A percentile compares a stretch with the other conserved stretches of the same genome.
Evolutionary conservation across 2,113 vertebrate species (phyloP).

Genomic region (Colinus virginianus): DNA sequence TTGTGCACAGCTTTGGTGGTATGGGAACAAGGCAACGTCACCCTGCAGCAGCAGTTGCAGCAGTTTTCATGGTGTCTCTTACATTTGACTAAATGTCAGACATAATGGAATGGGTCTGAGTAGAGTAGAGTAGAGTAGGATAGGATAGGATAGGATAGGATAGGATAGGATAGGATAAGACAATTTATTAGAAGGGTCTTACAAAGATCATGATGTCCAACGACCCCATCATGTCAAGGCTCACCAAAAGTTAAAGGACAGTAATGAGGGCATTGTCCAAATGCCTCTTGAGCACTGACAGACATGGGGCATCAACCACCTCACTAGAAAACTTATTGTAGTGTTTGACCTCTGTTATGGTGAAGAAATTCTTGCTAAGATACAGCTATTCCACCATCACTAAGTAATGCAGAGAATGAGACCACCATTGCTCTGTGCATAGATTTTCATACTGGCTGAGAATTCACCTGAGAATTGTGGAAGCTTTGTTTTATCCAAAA

Average conservation of each 20-base stretch:
- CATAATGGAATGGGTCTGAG: too few relatives aligned
- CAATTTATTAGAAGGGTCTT: not conserved
- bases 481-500: not conserved
- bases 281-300: not conserved
- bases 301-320: not conserved
- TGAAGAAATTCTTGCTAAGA: not conserved
- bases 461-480: not conserved
- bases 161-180: not conserved
- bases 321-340: not conserved
- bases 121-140: too few relatives aligned
- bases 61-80: not conserved
- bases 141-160: too few relatives aligned
- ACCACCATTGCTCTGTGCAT: fast-evolving
- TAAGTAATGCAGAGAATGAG: not conserved
- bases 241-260: not conserved
- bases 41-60: not conserved
- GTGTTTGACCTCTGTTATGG: not conserved
- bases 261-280: not conserved
- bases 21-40: not conserved
- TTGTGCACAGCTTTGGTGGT: not conserved
- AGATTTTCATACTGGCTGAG: not conserved
- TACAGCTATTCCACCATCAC: not conserved
- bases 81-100: not conserved
- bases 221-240: not conserved
- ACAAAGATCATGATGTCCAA: not conserved